Percentiles rank a stretch among this genome's conserved stretches.
phyloP scores from a whole-genome alignment of 37 sponge, comb jelly and placozoan species.

The Sycon ciliatum region DNA sequence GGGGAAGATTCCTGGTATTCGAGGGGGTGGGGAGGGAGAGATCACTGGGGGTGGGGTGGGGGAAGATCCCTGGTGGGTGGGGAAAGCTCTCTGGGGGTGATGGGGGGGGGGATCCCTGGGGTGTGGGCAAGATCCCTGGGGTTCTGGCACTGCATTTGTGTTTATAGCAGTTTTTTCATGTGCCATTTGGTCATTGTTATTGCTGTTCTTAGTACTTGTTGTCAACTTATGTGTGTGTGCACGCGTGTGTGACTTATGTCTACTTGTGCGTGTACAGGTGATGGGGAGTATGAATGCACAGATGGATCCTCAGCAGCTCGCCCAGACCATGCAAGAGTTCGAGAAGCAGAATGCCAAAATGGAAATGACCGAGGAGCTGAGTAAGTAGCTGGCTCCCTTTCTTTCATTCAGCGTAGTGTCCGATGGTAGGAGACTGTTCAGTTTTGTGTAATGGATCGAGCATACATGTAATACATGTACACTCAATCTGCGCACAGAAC shows the following conservation, averaged over 20 bases:
- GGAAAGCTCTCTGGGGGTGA: too few species aligned
- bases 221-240: slow-evolving; percentile 24
- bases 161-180: neutral
- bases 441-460: neutral
- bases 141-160: neutral
- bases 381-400: slow-evolving; percentile 31
- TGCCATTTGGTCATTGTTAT: neutral
- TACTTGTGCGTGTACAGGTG: slow-evolving; percentile 24
- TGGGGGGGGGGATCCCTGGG: neutral
- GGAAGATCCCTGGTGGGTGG: too few species aligned
- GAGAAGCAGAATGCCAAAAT: slow-evolving; percentile 87
- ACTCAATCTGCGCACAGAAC: too few species aligned
- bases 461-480: neutral
- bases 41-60: too few species aligned
- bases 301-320: slow-evolving; percentile 69
- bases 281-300: slow-evolving; percentile 85
- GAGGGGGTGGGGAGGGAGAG: too few species aligned
- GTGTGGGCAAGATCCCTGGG: neutral
- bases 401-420: neutral
- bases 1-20: too few species aligned
- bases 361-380: slow-evolving; percentile 95
- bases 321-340: slow-evolving; percentile 80
- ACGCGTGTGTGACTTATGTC: slow-evolving; percentile 13
- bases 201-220: slow-evolving; percentile 14
- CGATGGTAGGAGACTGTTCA: neutral